phyloP scores from a whole-genome alignment of 2,113 vertebrate species.

The Carassius gibelio region DNA sequence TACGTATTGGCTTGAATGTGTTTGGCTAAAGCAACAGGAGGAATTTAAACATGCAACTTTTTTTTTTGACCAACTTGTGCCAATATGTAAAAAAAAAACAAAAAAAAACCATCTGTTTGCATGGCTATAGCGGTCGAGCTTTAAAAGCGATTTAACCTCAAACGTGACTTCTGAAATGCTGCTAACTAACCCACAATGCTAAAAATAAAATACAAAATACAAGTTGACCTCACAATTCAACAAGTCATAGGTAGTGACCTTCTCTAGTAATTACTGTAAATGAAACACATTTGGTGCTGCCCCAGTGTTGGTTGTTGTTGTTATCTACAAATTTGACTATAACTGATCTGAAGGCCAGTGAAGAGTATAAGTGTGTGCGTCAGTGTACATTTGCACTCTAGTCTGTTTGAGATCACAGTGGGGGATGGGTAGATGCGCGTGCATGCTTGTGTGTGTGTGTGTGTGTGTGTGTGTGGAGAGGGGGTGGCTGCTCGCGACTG shows the following conservation, averaged over 20 bases:
- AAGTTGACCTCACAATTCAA: background rate
- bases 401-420: constrained; percentile 56
- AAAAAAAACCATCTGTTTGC: background rate
- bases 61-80: too few relatives aligned
- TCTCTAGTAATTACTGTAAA: background rate
- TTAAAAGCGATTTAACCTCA: background rate
- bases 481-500: constrained; percentile 33
- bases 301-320: constrained; percentile 14
- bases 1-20: background rate
- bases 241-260: background rate
- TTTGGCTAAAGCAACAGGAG: background rate
- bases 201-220: background rate
- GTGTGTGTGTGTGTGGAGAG: background rate
- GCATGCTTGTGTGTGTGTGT: background rate
- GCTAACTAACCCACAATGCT: background rate
- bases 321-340: constrained; percentile 48
- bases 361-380: constrained; percentile 12
- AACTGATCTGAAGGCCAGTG: constrained; percentile 8
- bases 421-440: constrained; percentile 56
- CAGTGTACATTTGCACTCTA: constrained; percentile 46
- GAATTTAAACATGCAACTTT: too few relatives aligned
- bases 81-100: background rate
- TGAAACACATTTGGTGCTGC: background rate
- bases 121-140: background rate
- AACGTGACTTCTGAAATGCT: background rate